Evolutionary conservation across 2,113 vertebrate species (phyloP), one percentile per base, ranked within the genome.

Genomic region (Bungarus multicinctus): DNA sequence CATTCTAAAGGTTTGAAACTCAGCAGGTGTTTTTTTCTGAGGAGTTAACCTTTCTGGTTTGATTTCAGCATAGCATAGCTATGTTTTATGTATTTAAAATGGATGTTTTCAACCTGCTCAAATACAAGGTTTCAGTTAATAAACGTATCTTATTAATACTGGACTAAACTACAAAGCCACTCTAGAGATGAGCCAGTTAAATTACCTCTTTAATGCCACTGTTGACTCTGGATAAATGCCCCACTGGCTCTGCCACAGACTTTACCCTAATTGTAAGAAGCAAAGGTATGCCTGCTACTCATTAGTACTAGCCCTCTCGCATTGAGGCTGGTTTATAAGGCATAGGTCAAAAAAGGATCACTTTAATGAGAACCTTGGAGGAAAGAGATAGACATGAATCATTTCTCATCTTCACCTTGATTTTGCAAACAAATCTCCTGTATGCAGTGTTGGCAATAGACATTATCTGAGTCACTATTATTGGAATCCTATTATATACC

Each of bases 341-440:
- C 93, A 85, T 3, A 95, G 96, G 96, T 97, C 97, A 97, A 91
- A 96, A 95, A 96, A 95, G 93, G 95, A 94, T 93, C 95, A 96
- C 95, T 96, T 96, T 97, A 97, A 97, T 96, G 96, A 97, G 96
- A 96, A 93, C 93, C 94, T 93, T 45, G 0, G 93, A 90, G 50
- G 87, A 94, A 94, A 86, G 92, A 95, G 34, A 34, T 94, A 96
- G 95, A 96, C 92, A 95, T 92, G 94, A 96, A 97, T 96, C 93
- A 85, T 0, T 91, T 74, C 88, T 95, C 90, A 88, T 96, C 96
- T 95, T 95, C 94, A 95, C 94, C 95, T 96, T 95, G 95, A 94
- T 94, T 95, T 60, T 96, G 95, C 95, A 95, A 95, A 94, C 60
- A 91, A 94, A 95, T 92, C 95, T 93, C 16, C 2, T 90, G 60